Percentiles rank a stretch among this genome's conserved stretches.
These are phyloP conservation scores for Stenodera caucasica DNA, from an alignment of 2,888 invertebrate species.

Conservation along the genomic window DNA sequence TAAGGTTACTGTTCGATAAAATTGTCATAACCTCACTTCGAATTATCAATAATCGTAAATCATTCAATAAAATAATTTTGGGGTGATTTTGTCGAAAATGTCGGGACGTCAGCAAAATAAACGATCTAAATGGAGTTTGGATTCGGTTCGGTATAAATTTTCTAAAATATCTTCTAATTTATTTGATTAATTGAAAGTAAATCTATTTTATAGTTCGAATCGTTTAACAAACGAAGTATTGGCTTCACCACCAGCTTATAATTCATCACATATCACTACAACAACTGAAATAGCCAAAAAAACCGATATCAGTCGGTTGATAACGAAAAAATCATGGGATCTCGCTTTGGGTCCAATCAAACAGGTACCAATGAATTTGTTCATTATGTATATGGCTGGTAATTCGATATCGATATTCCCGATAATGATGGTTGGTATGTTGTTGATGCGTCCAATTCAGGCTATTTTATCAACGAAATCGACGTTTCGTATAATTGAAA, in stretches of 20 bases:
- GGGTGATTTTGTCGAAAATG: not conserved
- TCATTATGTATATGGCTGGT: conserved; percentile 99
- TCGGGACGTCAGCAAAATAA: conserved; percentile 33
- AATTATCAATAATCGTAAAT: not conserved
- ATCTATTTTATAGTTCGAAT: conserved; percentile 1
- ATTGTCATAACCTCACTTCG: conserved; percentile 11
- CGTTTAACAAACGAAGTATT: conserved; percentile 50
- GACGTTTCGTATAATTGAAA: conserved; percentile 94
- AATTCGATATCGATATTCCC: conserved; percentile 99
- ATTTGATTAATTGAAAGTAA: too few species aligned
- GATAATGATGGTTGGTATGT: conserved; percentile 99
- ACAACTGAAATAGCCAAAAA: conserved; percentile 81
- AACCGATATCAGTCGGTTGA: conserved; percentile 77
- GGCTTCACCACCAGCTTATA: conserved; percentile 84
- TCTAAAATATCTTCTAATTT: too few species aligned
- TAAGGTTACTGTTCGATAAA: too few species aligned
- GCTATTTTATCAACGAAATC: conserved; percentile 88
- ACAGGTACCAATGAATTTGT: conserved; percentile 98
- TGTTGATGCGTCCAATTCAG: conserved; percentile 94
- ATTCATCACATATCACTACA: conserved; percentile 69
- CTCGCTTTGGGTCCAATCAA: conserved; percentile 92
- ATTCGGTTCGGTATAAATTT: conserved; percentile 49
- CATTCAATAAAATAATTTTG: not conserved
- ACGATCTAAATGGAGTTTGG: conserved; percentile 52
- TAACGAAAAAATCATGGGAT: conserved; percentile 97